Evolutionary conservation across 2,797 vertebrate genomes (phyloP), one percentile per base, ranked within the genome.

Genomic region (Danio kyathit): DNA sequence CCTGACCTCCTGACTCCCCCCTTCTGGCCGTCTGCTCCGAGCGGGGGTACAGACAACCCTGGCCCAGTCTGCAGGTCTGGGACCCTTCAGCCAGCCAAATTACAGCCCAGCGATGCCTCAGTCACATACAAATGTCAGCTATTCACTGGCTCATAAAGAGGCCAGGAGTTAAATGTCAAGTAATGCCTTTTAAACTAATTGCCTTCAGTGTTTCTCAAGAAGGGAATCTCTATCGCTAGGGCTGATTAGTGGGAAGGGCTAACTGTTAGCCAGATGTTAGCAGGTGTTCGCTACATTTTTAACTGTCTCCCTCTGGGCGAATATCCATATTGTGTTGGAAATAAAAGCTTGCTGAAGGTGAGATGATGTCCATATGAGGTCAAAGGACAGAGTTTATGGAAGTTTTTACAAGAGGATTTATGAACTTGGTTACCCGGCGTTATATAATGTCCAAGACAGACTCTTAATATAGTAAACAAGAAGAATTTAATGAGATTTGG

Each of bases 121-220:
- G 88, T 88, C 88, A 79, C 81, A 88, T 87, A 87, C 86, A 93
- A 93, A 93, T 93, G 91, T 93, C 93, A 93, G 85, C 82, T 83
- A 90, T 89, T 91, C 89, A 91, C 80, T 84, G 83, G 88, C 86
- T 92, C 83, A 84, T 79, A 83, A 87, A 91, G 89, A 84, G 78
- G 75, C 83, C 82, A 83, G 52, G 81, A 91, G 90, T 87, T 91
- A 91, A 93, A 94, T 94, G 91, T 93, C 92, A 93, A 93, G 90
- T 91, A 90, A 92, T 86, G 89, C 85, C 89, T 93, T 93, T 93
- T 87, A 90, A 89, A 90, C 89, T 90, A 92, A 93, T 93, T 92
- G 90, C 90, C 88, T 87, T 86, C 86, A 81, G 79, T 89, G 88
- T 90, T 86, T 91, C 89, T 91, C 78, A 83, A 88, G 86, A 86